Evolutionary conservation across 2,888 invertebrate species (phyloP).

Genomic region (Gortyna flavago): DNA sequence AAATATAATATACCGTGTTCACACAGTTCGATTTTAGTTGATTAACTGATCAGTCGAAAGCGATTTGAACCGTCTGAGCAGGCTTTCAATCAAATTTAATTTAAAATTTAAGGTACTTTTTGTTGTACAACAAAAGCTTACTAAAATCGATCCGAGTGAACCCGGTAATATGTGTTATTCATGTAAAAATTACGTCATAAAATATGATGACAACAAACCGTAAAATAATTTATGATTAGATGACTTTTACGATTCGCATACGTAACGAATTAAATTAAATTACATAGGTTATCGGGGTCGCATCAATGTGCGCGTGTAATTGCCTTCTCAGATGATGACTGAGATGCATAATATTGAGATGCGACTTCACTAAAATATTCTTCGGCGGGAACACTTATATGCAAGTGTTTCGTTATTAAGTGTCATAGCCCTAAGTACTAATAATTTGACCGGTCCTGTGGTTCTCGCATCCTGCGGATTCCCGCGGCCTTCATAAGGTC

Average conservation of each 20-base stretch:
- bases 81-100: neutral
- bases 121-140: neutral
- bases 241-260: neutral
- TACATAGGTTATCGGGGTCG: slow-evolving; percentile 34
- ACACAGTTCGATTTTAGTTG: neutral
- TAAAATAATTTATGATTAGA: slow-evolving; percentile 1
- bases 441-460: neutral
- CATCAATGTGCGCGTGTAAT: slow-evolving; percentile 19
- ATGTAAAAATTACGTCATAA: neutral
- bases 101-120: neutral
- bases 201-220: neutral
- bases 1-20: neutral
- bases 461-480: neutral
- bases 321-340: neutral
- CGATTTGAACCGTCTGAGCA: neutral
- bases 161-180: neutral
- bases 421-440: neutral
- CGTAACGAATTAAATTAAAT: slow-evolving; percentile 30
- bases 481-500: neutral
- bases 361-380: neutral
- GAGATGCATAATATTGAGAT: neutral
- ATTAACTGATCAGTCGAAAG: neutral
- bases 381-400: neutral
- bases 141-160: neutral
- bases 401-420: neutral